A percentile compares a stretch with the other conserved stretches of the same genome.
Evolutionary conservation across 2,113 vertebrate genomes (phyloP).

Genomic region (Pungitius pungitius): DNA sequence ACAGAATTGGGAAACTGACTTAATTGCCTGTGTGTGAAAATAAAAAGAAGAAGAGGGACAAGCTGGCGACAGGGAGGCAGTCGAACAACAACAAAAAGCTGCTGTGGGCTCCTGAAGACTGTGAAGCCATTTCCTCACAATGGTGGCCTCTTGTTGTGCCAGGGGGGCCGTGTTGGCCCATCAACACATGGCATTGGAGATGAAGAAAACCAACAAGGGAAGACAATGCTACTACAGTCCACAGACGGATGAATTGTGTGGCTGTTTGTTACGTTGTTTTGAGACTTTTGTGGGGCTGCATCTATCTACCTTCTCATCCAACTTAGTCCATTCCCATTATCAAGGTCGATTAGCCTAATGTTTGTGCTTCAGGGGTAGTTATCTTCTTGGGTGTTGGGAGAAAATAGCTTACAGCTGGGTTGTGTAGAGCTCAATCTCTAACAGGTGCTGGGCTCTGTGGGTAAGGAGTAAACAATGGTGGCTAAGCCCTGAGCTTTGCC

Average conservation of each 20-base stretch:
- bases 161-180: constrained; percentile 28
- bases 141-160: constrained; percentile 46
- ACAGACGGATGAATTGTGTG: constrained; percentile 2
- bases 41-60: constrained; percentile 61
- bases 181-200: constrained; percentile 44
- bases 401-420: constrained; percentile 78
- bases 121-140: constrained; percentile 53
- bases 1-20: constrained; percentile 64
- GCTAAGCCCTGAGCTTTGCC: constrained; percentile 63
- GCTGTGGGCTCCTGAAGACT: constrained; percentile 54
- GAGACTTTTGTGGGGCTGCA: constrained; percentile 2
- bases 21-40: constrained; percentile 71
- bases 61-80: constrained; percentile 58
- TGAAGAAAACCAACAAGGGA: constrained; percentile 45
- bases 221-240: constrained; percentile 41
- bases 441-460: constrained; percentile 72
- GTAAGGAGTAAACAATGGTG: constrained; percentile 66
- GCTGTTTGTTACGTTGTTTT: constrained; percentile 17
- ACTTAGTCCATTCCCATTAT: constrained; percentile 64
- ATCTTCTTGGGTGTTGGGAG: constrained; percentile 72
- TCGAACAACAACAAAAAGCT: constrained; percentile 19
- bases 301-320: constrained; percentile 53
- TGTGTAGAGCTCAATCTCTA: constrained; percentile 72
- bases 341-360: constrained; percentile 67
- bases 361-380: constrained; percentile 53